phyloP scores from a whole-genome alignment of 2,888 invertebrate species.

The Strigamia crassipes region DNA sequence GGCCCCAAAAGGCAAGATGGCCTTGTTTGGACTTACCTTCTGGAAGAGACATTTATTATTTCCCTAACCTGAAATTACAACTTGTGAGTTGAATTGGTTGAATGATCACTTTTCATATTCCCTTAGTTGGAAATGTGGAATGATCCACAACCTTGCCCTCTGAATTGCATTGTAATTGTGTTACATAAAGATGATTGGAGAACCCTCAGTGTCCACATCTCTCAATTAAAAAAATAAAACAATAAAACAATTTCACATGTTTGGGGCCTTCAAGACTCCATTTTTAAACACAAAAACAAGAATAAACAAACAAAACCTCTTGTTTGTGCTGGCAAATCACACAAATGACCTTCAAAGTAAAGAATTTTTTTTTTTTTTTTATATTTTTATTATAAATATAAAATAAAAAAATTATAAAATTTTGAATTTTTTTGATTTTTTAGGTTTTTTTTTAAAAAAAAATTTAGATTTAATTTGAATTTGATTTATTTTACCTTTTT shows the following conservation, averaged over 20 bases:
- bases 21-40: too few relatives aligned
- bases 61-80: too few relatives aligned
- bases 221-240: background rate
- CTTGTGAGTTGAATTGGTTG: too few relatives aligned
- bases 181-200: constrained; percentile 32
- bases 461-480: too few relatives aligned
- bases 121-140: constrained; percentile 37
- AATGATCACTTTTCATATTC: background rate
- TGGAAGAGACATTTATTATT: too few relatives aligned
- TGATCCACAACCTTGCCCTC: constrained; percentile 45
- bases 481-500: too few relatives aligned
- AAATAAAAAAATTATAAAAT: background rate
- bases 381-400: background rate
- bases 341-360: background rate
- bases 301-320: background rate
- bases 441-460: background rate
- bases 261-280: too few relatives aligned
- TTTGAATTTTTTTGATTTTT: background rate
- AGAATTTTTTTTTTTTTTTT: background rate
- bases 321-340: background rate
- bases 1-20: too few relatives aligned
- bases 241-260: too few relatives aligned
- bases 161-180: constrained; percentile 36
- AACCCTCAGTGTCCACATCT: background rate
- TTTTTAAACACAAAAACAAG: background rate